Evolutionary conservation across 2,888 invertebrate species (phyloP).

Genomic region (Machimus rusticus): DNA sequence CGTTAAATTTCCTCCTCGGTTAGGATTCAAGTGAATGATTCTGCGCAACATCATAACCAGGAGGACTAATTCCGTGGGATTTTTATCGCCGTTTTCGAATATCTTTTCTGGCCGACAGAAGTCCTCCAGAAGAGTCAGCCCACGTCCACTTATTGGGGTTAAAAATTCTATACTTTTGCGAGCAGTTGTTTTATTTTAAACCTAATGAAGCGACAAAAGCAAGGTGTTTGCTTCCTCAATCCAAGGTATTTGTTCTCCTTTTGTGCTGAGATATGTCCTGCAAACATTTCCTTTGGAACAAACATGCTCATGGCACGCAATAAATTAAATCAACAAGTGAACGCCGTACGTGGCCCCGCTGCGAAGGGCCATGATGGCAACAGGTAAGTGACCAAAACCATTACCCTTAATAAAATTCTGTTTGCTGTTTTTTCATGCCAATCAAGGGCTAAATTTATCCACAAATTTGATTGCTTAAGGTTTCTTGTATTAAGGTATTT

Average conservation of each 20-base stretch:
- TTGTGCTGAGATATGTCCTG: background rate
- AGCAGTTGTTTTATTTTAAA: constrained; percentile 14
- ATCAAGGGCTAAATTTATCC: constrained; percentile 30
- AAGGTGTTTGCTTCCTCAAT: constrained; percentile 28
- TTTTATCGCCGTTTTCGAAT: background rate
- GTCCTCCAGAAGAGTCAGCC: background rate
- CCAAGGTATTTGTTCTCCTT: background rate
- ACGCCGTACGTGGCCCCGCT: constrained; percentile 19
- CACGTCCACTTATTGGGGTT: background rate
- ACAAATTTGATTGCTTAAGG: constrained; percentile 18
- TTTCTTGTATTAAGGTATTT: background rate
- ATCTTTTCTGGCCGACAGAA: background rate
- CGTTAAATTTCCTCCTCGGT: background rate
- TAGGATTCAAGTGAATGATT: background rate
- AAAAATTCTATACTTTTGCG: background rate
- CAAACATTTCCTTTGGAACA: constrained; percentile 40
- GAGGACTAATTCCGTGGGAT: background rate
- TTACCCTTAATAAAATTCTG: constrained; percentile 29
- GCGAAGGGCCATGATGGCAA: background rate
- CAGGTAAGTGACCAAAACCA: constrained; percentile 23
- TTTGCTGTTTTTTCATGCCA: constrained; percentile 35
- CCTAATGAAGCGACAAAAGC: background rate
- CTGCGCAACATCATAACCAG: constrained; percentile 15
- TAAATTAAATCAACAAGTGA: constrained; percentile 48
- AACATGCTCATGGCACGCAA: constrained; percentile 43